Base-by-base conservation (phyloP, 2,888 invertebrate genomes). In the Subacronicta megacephala region DNA sequence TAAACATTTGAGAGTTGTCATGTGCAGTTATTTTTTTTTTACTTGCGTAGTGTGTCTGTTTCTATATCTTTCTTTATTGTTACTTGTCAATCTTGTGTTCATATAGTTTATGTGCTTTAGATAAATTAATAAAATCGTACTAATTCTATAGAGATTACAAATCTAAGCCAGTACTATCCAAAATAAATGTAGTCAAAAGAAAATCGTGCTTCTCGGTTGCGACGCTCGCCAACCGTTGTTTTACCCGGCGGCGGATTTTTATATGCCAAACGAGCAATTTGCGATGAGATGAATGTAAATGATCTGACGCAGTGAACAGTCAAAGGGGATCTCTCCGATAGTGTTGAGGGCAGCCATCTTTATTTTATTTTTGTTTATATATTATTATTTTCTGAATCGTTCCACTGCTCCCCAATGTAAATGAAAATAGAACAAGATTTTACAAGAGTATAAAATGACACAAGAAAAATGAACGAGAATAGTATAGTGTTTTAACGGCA, bases 221-320 rank as follows among this genome's bases (percentile, higher is more conserved):
- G 55, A 26, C 41, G 38, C 45, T 62, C 51, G 41, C 53, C 47
- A 45, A 37, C 43, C 62, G 45, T 60, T 78, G 63, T 55, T 55
- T 55, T 59, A 56, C 40, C 58, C 61, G 50, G 47, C 57, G 51
- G 52, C 63, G 17, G 55, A 67, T 36, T 78, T 75, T 73, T 78
- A 72, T 76, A 74, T 68, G 62, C 64, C 66, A 72, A 76, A 62
- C 62, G 64, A 68, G 57, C 70, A 66, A 67, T 75, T 75, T 71
- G 67, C 62, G 53, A 60, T 71, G 61, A 62, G 60, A 71, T 72
- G 59, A 77, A 69, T 72, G 66, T 72, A 71, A 73, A 72, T 65
- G 67, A 67, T 62, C 60, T 58, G 64, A 70, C 57, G 52, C 63
- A 56, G 64, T 44, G 52, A 72, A 72, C 76, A 68, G 56, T 58